Evolutionary conservation across 2,888 invertebrate species (phyloP), one percentile per base, ranked within the genome.

Genomic region (Heliconius erato): DNA sequence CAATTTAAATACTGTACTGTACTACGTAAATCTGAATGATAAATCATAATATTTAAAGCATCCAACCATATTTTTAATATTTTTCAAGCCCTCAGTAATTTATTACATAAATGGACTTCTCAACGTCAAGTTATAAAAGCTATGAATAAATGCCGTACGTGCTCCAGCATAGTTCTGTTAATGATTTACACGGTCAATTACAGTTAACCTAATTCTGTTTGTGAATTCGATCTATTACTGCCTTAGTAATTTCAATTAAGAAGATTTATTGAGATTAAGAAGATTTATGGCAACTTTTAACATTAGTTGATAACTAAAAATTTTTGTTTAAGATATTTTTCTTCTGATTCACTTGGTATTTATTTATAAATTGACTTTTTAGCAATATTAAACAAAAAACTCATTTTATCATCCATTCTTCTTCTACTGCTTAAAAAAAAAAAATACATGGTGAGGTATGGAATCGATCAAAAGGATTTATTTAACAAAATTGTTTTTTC

Each of bases 151-250:
- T 67, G 28, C 44, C 26, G 78, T 78, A 44, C 77, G 80, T 81
- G 79, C 83, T 82, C 83, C 84, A 84, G 85, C 81, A 85, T 84
- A 77, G 76, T 84, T 84, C 84, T 80, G 78, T 77, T 84, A 85
- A 74, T 84, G 74, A 83, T 83, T 85, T 84, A 83, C 67, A 77
- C 68, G 74, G 69, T 32, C 79, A 81, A 79, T 85, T 80, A 77
- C 72, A 79, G 80, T 83, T 82, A 77, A 83, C 81, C 83, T 80
- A 74, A 67, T 79, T 83, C 78, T 71, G 69, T 69, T 74, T 79
- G 49, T 63, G n/a, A 74, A 49, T 69, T 80, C 80, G 80, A 78
- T 69, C 82, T 82, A 79, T 72, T 81, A 72, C 44, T 72, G 72
- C 26, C 44, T 28, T 19, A 1, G 49, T 69, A 19, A 32, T 35